phyloP scores from a whole-genome alignment of 2,113 vertebrate genomes.

The Trinectes maculatus region DNA sequence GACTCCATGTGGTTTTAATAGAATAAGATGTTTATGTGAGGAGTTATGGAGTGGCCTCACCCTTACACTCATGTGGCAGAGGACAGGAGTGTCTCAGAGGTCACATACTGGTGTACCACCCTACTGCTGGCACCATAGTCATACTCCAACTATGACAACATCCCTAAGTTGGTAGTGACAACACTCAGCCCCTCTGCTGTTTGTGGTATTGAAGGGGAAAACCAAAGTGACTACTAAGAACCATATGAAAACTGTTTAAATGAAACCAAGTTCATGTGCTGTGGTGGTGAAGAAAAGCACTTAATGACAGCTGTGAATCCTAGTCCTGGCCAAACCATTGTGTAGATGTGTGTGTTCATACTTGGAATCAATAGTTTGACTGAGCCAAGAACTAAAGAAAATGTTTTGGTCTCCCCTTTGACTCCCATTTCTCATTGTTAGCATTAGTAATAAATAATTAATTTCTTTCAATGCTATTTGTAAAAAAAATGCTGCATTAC shows the following conservation, averaged over 20 bases:
- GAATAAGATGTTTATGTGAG: conserved; percentile 27
- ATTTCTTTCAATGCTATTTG: background rate
- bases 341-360: conserved; percentile 5
- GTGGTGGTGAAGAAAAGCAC: conserved; percentile 18
- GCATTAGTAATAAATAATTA: background rate
- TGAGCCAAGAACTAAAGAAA: background rate
- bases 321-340: conserved; percentile 8
- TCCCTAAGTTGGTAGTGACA: conserved; percentile 36
- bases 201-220: conserved; percentile 48
- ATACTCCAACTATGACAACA: conserved; percentile 44
- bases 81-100: conserved; percentile 51
- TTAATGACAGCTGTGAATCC: conserved; percentile 1
- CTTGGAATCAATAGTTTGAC: conserved; percentile 1
- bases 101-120: conserved; percentile 37
- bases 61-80: conserved; percentile 51
- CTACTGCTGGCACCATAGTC: conserved; percentile 40
- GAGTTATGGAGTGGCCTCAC: conserved; percentile 43
- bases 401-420: background rate
- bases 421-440: background rate
- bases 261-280: conserved; percentile 31
- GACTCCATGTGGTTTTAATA: conserved; percentile 32
- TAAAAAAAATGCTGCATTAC: background rate
- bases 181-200: conserved; percentile 13
- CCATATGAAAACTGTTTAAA: conserved; percentile 38
- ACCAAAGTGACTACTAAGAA: conserved; percentile 40